These are phyloP conservation scores for Myotis findleyi DNA, from an alignment of 2,797 vertebrate species.

Conservation along the genomic window DNA sequence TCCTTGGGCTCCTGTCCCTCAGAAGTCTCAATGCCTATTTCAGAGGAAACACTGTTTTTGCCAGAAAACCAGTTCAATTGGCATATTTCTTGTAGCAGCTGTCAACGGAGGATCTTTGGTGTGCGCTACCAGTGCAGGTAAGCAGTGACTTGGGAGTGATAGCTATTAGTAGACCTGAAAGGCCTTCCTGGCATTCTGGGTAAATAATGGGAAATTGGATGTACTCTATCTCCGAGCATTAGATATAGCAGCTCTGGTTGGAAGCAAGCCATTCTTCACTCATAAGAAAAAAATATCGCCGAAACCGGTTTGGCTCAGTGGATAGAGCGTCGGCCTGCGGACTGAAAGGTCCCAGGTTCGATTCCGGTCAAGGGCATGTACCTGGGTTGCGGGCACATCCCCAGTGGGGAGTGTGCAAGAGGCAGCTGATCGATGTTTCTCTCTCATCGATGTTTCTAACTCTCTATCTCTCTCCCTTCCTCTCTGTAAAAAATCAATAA, in stretches of 20 bases:
- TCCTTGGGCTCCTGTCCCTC: conserved; percentile 79
- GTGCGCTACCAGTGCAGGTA: conserved; percentile 99
- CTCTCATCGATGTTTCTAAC: too few species aligned
- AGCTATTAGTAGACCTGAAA: background rate
- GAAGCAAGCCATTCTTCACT: background rate
- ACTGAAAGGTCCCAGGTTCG: too few species aligned
- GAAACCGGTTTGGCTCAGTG: too few species aligned
- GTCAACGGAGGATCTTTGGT: conserved; percentile 93
- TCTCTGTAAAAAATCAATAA: too few species aligned
- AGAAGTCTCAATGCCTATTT: conserved; percentile 83
- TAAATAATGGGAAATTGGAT: background rate
- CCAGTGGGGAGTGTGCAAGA: too few species aligned
- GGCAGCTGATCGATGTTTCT: too few species aligned
- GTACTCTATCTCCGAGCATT: background rate
- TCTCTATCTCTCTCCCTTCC: too few species aligned
- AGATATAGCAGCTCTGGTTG: background rate
- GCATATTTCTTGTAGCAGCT: conserved; percentile 94
- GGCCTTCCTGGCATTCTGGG: background rate
- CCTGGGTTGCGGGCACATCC: too few species aligned
- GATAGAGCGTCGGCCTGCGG: too few species aligned
- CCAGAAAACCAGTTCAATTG: conserved; percentile 90
- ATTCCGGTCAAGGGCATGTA: too few species aligned
- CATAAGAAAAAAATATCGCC: background rate
- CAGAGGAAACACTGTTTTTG: conserved; percentile 82
- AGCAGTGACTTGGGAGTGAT: background rate